phyloP scores from a whole-genome alignment of 2,888 invertebrate genomes.

The Cylindroiulus punctatus region DNA sequence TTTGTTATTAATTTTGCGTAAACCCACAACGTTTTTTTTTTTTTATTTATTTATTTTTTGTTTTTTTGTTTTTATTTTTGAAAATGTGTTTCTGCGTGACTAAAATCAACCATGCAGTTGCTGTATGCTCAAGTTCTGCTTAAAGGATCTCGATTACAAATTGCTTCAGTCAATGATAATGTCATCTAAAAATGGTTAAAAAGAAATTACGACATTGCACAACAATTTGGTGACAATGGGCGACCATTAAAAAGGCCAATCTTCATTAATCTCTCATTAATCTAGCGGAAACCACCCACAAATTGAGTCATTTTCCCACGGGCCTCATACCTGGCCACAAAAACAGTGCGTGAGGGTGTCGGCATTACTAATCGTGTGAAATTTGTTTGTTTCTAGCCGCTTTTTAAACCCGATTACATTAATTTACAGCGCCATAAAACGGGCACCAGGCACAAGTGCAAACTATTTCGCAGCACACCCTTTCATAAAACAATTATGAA shows the following conservation, averaged over 20 bases:
- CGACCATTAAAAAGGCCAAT: neutral
- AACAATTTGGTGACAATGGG: neutral
- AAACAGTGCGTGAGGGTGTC: neutral
- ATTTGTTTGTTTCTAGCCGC: neutral
- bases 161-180: too few species aligned
- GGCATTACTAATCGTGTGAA: slow-evolving; percentile 2
- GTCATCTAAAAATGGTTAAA: neutral
- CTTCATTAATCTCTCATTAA: neutral
- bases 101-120: too few species aligned
- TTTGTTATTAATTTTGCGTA: too few species aligned
- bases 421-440: slow-evolving; percentile 19
- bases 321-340: neutral
- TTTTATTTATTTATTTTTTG: too few species aligned
- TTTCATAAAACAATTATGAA: slow-evolving; percentile 39
- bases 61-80: too few species aligned
- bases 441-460: neutral
- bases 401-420: slow-evolving; percentile 36
- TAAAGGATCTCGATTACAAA: too few species aligned
- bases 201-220: neutral
- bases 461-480: slow-evolving; percentile 20
- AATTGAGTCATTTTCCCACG: slow-evolving; percentile 27
- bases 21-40: too few species aligned
- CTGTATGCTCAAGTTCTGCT: too few species aligned
- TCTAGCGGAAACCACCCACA: neutral
- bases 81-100: too few species aligned